These are phyloP conservation scores for Hystrix brachyura DNA, from an alignment of 2,113 vertebrate species.

Conservation along the genomic window DNA sequence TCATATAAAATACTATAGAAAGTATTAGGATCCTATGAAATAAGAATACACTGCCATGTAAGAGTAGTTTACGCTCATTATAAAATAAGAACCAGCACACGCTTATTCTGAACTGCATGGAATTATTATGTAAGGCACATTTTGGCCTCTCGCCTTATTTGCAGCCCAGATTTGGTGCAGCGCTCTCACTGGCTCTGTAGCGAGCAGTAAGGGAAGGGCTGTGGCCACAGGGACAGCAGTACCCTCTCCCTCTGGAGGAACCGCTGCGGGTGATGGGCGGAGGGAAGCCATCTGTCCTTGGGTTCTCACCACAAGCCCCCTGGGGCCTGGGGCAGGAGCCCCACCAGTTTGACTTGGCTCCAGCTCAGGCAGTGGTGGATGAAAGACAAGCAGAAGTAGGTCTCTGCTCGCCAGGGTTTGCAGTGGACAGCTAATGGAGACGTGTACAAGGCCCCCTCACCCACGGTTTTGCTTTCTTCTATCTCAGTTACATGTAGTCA, in stretches of 20 bases:
- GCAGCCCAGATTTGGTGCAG: neutral
- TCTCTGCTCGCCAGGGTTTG: neutral
- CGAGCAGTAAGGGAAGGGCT: neutral
- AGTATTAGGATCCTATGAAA: neutral
- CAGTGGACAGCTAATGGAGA: neutral
- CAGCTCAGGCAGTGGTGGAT: neutral
- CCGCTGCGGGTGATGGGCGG: neutral
- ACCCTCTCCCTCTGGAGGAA: neutral
- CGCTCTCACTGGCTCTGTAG: neutral
- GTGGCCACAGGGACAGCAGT: neutral
- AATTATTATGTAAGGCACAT: neutral
- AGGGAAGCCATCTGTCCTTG: neutral
- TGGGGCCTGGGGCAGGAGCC: neutral
- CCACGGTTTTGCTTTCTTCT: neutral
- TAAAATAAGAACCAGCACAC: neutral
- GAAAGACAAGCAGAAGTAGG: neutral
- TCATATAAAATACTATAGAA: neutral
- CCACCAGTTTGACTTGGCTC: neutral
- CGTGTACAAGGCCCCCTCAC: no score
- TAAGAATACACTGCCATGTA: neutral
- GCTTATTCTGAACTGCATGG: neutral
- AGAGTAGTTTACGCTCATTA: neutral
- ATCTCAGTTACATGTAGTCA: neutral
- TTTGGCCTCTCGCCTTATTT: neutral
- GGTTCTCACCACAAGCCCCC: neutral